Percentiles rank a stretch among this genome's conserved stretches.
Evolutionary conservation across 2,113 vertebrate genomes (phyloP).

Genomic region (Pangasianodon gigas): DNA sequence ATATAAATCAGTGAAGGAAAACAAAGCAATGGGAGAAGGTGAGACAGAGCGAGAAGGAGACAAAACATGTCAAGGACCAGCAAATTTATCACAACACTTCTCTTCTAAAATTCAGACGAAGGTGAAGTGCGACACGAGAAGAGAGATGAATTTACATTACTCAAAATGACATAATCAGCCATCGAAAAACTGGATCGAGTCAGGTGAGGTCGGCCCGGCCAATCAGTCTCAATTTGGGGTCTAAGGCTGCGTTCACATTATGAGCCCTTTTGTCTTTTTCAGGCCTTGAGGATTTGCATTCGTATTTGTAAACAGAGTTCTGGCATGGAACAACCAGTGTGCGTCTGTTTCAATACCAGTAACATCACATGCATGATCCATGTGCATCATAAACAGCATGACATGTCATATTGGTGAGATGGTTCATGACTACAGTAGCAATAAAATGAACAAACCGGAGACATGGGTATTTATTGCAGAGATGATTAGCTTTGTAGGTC

Average conservation of each 20-base stretch:
- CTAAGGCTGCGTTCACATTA: not conserved
- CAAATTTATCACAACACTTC: not conserved
- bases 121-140: not conserved
- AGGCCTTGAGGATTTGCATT: not conserved
- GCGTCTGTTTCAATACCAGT: not conserved
- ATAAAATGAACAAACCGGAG: not conserved
- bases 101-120: not conserved
- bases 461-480: not conserved
- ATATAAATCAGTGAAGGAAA: not conserved
- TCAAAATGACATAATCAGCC: not conserved
- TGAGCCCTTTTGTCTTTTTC: not conserved
- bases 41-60: not conserved
- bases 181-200: not conserved
- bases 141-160: not conserved
- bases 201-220: not conserved
- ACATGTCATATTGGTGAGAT: not conserved
- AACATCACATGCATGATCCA: not conserved
- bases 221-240: not conserved
- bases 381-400: not conserved
- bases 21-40: not conserved
- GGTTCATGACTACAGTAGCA: not conserved
- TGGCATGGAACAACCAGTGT: not conserved
- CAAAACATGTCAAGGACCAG: not conserved
- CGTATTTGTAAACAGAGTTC: not conserved
- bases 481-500: constrained; percentile 9